A percentile compares a stretch with the other conserved stretches of the same genome.
Conservation (phyloP, 1,140 invertebrate species). For the Cylas formicarius region DNA sequence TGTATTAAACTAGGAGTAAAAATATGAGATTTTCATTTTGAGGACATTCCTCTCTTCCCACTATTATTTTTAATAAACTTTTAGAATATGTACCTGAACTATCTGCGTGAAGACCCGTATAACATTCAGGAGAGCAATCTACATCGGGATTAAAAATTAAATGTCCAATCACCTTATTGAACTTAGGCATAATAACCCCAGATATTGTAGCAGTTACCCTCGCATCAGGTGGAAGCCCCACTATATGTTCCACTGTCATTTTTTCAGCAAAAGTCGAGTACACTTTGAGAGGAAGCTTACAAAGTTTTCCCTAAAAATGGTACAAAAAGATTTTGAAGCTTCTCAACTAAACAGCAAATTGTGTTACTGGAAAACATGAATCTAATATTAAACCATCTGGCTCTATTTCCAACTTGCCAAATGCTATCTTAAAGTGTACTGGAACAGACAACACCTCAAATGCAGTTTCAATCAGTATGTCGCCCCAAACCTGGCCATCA, state of each 20-base stretch:
- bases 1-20: no score
- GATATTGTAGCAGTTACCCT: slow-evolving; percentile 40
- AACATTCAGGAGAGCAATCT: slow-evolving; percentile 66
- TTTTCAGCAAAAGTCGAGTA: slow-evolving; percentile 65
- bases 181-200: slow-evolving; percentile 44
- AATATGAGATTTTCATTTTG: slow-evolving; percentile 2
- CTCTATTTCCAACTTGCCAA: slow-evolving; percentile 52
- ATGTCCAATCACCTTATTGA: slow-evolving; percentile 43
- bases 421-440: slow-evolving; percentile 54
- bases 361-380: slow-evolving; percentile 75
- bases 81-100: slow-evolving; percentile 50
- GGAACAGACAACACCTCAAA: slow-evolving; percentile 61
- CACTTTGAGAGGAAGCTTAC: slow-evolving; percentile 62
- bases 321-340: background rate
- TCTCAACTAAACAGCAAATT: background rate
- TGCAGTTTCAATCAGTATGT: slow-evolving; percentile 65
- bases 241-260: slow-evolving; percentile 54
- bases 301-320: slow-evolving; percentile 66
- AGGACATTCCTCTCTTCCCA: background rate
- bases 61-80: background rate
- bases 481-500: slow-evolving; percentile 62
- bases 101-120: slow-evolving; percentile 57
- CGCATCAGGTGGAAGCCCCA: slow-evolving; percentile 45
- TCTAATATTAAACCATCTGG: slow-evolving; percentile 64
- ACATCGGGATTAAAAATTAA: slow-evolving; percentile 56